phyloP scores from a whole-genome alignment of 2,888 invertebrate genomes.

The Megalurothrips usitatus region DNA sequence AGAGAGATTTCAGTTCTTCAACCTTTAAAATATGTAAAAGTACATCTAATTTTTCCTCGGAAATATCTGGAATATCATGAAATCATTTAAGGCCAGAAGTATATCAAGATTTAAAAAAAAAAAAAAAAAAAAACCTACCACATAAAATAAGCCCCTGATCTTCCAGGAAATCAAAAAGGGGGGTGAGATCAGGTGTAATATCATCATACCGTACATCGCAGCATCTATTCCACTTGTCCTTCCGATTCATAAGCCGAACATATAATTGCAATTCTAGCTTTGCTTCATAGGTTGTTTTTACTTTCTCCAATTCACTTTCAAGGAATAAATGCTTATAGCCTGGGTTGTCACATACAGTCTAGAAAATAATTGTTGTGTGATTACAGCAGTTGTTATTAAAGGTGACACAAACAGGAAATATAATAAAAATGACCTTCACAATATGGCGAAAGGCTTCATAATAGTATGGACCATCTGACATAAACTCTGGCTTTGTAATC shows the following conservation, averaged over 20 bases:
- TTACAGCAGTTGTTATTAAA: neutral
- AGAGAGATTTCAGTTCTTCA: neutral
- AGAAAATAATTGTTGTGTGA: neutral
- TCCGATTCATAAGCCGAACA: neutral
- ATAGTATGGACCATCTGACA: neutral
- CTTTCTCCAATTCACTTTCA: neutral
- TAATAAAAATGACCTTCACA: neutral
- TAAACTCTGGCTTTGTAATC: neutral
- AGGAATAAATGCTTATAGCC: neutral
- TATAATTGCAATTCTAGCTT: neutral
- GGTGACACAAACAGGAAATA: neutral
- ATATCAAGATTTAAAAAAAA: too few relatives aligned
- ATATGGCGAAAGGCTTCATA: neutral
- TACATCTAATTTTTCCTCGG: neutral
- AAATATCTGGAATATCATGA: neutral
- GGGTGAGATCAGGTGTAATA: neutral
- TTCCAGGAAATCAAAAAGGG: neutral
- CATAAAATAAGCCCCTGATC: neutral
- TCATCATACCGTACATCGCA: neutral
- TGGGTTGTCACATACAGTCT: neutral
- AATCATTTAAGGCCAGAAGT: too few relatives aligned
- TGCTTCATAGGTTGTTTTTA: neutral
- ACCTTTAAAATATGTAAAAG: neutral
- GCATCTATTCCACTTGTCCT: constrained; percentile 7
- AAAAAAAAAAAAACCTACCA: neutral